phyloP scores from a whole-genome alignment of 2,113 vertebrate species.

The Numida meleagris region DNA sequence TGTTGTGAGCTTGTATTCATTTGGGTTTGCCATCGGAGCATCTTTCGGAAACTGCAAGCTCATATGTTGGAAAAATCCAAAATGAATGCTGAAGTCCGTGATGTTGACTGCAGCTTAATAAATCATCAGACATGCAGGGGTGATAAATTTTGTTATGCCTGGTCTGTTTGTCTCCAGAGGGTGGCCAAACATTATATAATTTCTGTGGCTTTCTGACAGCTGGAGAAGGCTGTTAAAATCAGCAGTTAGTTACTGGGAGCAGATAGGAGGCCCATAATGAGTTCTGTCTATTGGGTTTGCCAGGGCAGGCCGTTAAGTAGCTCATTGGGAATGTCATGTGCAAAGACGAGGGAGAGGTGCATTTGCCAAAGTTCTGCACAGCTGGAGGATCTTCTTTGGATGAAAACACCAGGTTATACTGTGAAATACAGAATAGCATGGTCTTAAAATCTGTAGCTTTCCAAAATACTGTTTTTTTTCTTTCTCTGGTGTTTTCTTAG shows the following conservation, averaged over 20 bases:
- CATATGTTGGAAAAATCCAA: rapidly evolving
- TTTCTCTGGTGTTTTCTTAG: neutral
- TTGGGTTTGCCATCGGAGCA: neutral
- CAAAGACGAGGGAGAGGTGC: neutral
- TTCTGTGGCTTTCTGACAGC: neutral
- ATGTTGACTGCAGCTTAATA: neutral
- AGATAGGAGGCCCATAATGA: neutral
- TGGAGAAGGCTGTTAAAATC: neutral
- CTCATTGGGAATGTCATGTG: rapidly evolving
- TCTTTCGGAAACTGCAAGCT: neutral
- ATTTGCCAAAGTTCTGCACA: neutral
- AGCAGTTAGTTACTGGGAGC: neutral
- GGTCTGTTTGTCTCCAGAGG: rapidly evolving
- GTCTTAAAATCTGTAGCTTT: neutral
- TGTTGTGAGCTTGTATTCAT: neutral
- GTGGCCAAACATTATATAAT: rapidly evolving
- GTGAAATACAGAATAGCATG: neutral
- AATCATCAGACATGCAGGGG: neutral
- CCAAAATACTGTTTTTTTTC: neutral
- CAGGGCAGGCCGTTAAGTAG: neutral
- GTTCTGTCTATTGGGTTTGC: neutral
- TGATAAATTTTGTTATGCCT: neutral
- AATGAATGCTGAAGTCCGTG: neutral
- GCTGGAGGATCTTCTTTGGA: neutral
- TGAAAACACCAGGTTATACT: neutral